Base-by-base conservation (phyloP, 2,797 vertebrate genomes). In the Sebastes goodei region DNA sequence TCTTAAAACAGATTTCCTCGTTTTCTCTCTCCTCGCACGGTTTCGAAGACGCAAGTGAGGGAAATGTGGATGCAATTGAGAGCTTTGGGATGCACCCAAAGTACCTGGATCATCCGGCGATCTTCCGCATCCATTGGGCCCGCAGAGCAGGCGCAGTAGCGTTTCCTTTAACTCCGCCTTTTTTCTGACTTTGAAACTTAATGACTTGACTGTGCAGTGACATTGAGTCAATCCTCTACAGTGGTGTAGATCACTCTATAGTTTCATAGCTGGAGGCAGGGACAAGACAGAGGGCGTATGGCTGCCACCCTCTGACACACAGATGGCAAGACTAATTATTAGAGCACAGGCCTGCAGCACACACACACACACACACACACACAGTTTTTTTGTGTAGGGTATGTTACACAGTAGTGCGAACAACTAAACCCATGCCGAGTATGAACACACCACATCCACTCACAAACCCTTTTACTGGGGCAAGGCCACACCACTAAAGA, bases 261-360 rank as follows among this genome's bases (percentile, higher is more conserved):
- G 49, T 68, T 80, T 76, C 20, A 56, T 73, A 38, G 81, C 90
- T 81, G 29, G 46, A 68, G 82, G 82, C 77, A 42, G 20, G 32
- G 64, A 66, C 14, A 52, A 72, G 65, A 80, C 82, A 57, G 23
- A 70, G 67, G 78, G 74, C 6, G 60, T 49, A 69, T 66, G 74
- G 57, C 70, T 74, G 68, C 84, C 89, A 80, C 89, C 86, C 87
- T 71, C 82, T 83, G 84, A 88, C 83, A 84, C 88, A 86, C 90
- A 92, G 90, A 92, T 92, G 90, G 90, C 86, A 87, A 71, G 66
- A 78, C 82, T 89, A 90, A 92, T 90, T 87, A 84, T 88, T 71
- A 83, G 70, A 83, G 61, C 55, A 65, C 32, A 81, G 53, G 83
- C 86, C 81, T 83, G 81, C 57, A 85, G 81, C 75, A 64, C 79